Evolutionary conservation across 37 sponge, comb jelly and placozoan species (phyloP), one percentile per base, ranked within the genome.

Genomic region (Cladorhizidae sp.): DNA sequence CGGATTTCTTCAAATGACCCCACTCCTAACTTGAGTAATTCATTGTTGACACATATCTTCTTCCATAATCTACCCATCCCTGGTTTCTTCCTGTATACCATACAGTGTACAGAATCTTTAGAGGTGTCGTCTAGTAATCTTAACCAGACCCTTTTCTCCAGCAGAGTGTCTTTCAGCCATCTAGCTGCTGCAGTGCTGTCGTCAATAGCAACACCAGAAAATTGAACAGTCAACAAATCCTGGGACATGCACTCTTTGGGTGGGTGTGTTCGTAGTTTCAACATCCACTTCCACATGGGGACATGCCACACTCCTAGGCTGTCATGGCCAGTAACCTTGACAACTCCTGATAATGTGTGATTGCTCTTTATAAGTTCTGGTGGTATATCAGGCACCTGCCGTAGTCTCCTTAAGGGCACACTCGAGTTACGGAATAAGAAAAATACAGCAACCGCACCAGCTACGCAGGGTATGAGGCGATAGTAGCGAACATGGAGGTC

Each of bases 231-330:
- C 72, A 87, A 63, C 25, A 87, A 39, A 15, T 75, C 55, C 1
- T 76, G 61, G 12, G 41, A 29, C 8, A 68, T 33, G 56, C 38
- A 73, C 0, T 50, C 11, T 1, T 36, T 80, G 3, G 86, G 79
- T 35, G 82, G 88, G 1, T 39, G 36, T 11, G 54, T 28, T 9
- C 56, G 38, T 54, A 70, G 49, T 26, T 78, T 45, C 6, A 87
- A 50, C 26, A 67, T 5, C 31, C 78, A 25, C 23, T 59, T 67
- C 35, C 61, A 63, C 3, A 35, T 36, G 18, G 88, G 82, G 57
- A 76, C 35, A 69, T 87, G 88, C 88, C 88, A 87, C 54, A 87
- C 88, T 62, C 63, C 72, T 17, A 87, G 1, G 3, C 61, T 36
- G 35, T 80, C 58, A 62, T 72, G 51, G 0, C 33, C 57, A 11